A percentile compares a stretch with the other conserved stretches of the same genome.
Evolutionary conservation across 2,113 vertebrate genomes (phyloP).

Genomic region (Hemichromis elongatus): DNA sequence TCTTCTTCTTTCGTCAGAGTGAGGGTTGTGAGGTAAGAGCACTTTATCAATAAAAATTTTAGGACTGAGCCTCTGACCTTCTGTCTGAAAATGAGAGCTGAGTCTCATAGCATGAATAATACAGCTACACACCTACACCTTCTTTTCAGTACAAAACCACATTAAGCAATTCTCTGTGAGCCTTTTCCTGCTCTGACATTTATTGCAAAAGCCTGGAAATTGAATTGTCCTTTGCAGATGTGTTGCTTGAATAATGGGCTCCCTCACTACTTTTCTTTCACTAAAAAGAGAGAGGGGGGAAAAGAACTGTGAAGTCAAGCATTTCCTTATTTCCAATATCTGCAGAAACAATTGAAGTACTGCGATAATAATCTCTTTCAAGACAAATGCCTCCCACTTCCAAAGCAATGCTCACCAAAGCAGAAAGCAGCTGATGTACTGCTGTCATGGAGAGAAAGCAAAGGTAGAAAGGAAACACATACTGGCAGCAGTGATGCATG

Average conservation of each 20-base stretch:
- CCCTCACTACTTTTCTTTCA: background rate
- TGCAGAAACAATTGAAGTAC: background rate
- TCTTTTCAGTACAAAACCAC: background rate
- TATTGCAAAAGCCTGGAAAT: slow-evolving; percentile 20
- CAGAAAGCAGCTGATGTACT: background rate
- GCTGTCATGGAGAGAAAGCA: background rate
- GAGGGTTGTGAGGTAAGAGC: background rate
- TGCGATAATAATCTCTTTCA: background rate
- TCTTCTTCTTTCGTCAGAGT: background rate
- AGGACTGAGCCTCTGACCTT: background rate
- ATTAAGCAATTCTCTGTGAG: background rate
- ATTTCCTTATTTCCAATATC: background rate
- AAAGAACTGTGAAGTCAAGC: background rate
- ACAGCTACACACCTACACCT: background rate
- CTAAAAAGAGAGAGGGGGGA: background rate
- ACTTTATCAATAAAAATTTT: background rate
- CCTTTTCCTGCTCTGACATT: slow-evolving; percentile 25
- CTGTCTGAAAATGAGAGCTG: background rate
- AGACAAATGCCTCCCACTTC: background rate
- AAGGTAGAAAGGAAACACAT: background rate
- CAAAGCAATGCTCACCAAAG: background rate
- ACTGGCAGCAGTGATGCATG: background rate
- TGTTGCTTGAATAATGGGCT: slow-evolving; percentile 18
- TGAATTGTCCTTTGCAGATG: slow-evolving; percentile 14
- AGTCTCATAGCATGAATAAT: background rate